phyloP scores from a whole-genome alignment of 2,888 invertebrate species.

The Crioceris asparagi region DNA sequence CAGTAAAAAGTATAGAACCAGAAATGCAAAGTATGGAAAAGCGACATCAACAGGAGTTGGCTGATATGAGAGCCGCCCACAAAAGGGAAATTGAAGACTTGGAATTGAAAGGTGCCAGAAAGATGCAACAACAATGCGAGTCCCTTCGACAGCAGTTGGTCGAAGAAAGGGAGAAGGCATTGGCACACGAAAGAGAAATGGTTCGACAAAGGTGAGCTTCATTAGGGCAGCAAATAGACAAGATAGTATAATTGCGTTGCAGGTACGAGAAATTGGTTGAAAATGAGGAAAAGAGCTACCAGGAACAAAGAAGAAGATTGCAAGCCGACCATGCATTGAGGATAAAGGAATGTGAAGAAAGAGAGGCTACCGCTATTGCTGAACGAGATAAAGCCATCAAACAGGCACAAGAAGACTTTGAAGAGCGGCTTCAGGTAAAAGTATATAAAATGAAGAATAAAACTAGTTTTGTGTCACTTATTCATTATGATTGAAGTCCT shows the following conservation, averaged over 20 bases:
- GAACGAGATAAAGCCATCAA: constrained; percentile 42
- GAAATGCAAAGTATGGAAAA: constrained; percentile 71
- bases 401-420: constrained; percentile 40
- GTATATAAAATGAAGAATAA: too few species aligned
- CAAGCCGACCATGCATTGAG: constrained; percentile 39
- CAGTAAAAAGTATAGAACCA: constrained; percentile 78
- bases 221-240: neutral
- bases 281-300: constrained; percentile 44
- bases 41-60: constrained; percentile 52
- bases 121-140: constrained; percentile 51
- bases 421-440: constrained; percentile 40
- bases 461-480: too few species aligned
- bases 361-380: constrained; percentile 35
- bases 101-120: constrained; percentile 48
- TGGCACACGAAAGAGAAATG: constrained; percentile 50
- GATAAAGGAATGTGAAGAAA: constrained; percentile 39
- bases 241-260: constrained; percentile 4
- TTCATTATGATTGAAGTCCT: too few species aligned
- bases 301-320: constrained; percentile 44
- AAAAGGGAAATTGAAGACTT: constrained; percentile 56
- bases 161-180: constrained; percentile 50
- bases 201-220: constrained; percentile 43
- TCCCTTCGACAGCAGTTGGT: constrained; percentile 48
- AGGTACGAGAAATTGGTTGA: constrained; percentile 46
- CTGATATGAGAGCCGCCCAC: constrained; percentile 56